Evolutionary conservation across 2,113 vertebrate genomes (phyloP).

Genomic region (Silurus meridionalis): DNA sequence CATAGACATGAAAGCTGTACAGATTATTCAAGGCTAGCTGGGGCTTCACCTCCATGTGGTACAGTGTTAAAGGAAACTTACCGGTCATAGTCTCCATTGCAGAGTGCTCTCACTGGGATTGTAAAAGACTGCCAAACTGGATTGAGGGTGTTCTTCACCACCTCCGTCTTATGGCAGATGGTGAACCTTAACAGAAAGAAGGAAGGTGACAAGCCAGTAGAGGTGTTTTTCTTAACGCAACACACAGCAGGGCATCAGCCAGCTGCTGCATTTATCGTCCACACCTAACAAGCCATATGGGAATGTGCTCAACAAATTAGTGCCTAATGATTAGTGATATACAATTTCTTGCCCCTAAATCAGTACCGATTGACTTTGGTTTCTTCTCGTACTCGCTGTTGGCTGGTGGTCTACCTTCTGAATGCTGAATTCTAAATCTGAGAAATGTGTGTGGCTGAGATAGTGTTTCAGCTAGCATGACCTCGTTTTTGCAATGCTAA

Average conservation of each 20-base stretch:
- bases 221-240: background rate
- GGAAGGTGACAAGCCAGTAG: background rate
- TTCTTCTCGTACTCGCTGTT: background rate
- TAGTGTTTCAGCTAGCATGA: background rate
- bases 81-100: conserved; percentile 56
- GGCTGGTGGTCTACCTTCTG: background rate
- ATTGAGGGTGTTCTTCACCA: conserved; percentile 57
- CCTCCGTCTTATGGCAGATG: conserved; percentile 75
- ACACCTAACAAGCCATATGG: conserved; percentile 32
- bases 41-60: background rate
- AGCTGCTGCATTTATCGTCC: conserved; percentile 5
- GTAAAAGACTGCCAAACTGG: conserved; percentile 55
- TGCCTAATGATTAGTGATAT: background rate
- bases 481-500: background rate
- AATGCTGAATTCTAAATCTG: background rate
- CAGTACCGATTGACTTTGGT: background rate
- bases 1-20: conserved; percentile 6
- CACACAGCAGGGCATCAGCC: background rate
- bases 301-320: background rate
- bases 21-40: background rate
- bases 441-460: background rate
- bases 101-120: conserved; percentile 55
- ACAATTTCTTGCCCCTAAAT: background rate
- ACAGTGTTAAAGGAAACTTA: background rate
- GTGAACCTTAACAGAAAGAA: conserved; percentile 50